These are phyloP conservation scores for Cairina moschata DNA, from an alignment of 2,113 vertebrate species.

Conservation along the genomic window DNA sequence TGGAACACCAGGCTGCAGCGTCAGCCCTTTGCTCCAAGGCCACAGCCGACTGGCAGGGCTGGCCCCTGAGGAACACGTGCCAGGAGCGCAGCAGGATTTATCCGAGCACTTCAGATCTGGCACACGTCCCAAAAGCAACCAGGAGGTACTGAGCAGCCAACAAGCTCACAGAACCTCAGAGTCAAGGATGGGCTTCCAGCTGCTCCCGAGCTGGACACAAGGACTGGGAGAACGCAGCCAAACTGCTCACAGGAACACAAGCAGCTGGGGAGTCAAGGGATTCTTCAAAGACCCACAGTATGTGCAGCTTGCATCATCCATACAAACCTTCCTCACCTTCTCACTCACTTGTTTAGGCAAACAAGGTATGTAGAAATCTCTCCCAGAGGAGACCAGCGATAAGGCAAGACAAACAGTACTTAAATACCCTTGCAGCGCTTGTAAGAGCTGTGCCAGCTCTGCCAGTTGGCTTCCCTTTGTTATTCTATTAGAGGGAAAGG, in stretches of 20 bases:
- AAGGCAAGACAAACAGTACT: neutral
- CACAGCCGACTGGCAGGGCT: neutral
- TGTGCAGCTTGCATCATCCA: neutral
- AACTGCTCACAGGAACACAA: neutral
- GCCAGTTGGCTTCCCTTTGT: neutral
- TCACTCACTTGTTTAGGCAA: neutral
- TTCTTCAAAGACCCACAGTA: neutral
- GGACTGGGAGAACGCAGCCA: neutral
- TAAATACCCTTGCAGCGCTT: constrained; percentile 2
- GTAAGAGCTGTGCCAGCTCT: neutral
- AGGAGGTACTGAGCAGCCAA: neutral
- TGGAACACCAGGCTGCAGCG: neutral
- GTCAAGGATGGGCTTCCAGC: neutral
- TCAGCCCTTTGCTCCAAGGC: neutral
- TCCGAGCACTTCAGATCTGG: neutral
- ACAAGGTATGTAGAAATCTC: neutral
- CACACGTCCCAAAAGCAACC: neutral
- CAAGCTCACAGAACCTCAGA: neutral
- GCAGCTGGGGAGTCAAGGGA: neutral
- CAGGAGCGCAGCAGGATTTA: neutral
- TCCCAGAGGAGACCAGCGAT: neutral
- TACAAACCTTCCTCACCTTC: neutral
- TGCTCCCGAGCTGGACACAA: accelerated
- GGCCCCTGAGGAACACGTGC: neutral
- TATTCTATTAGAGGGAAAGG: neutral